Evolutionary conservation across 2,113 vertebrate species (phyloP), one percentile per base, ranked within the genome.

Genomic region (Panurus biarmicus): DNA sequence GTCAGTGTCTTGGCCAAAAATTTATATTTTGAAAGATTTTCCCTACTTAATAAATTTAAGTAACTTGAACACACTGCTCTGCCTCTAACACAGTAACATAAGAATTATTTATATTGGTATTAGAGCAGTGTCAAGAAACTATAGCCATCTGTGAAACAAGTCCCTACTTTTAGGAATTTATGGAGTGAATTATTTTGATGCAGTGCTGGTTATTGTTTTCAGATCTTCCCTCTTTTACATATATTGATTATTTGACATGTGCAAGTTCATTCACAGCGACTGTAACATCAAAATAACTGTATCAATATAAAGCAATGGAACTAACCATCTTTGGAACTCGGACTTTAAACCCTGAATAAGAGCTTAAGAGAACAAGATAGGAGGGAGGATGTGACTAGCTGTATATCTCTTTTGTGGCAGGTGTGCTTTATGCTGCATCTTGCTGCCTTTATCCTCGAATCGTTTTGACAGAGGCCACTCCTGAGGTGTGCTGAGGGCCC

Each of bases 31-130:
- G 18, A 84, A 83, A 96, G 70, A 73, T n/a, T 64, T 42, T 5
- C 22, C 11, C 70, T 21, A 26, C 14, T 95, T 94, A 92, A 87
- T 87, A 96, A 89, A 85, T 92, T 35, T 77, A 90, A 91, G 53
- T 79, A 82, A 82, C 9, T 71, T 78, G 53, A 94, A 85, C 38
- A 70, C 12, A 21, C 11, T 90, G 11, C 5, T 61, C 11, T 67
- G 47, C 17, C 40, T 74, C 36, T 8, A 65, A 33, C 38, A 79
- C 15, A 50, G 28, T 28, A 83, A 67, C 1, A 23, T 31, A 71
- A 81, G 48, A 75, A 64, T 33, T 45, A 75, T 56, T 60, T 69
- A 54, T 45, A 62, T 5, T 24, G 14, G 38, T 57, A 79, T 33
- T 19, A 26, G 10, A 81, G 5, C 26, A 60, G 42, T 29, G 47